Conservation (phyloP, 2,797 vertebrate species). For the Lerista edwardsae region DNA sequence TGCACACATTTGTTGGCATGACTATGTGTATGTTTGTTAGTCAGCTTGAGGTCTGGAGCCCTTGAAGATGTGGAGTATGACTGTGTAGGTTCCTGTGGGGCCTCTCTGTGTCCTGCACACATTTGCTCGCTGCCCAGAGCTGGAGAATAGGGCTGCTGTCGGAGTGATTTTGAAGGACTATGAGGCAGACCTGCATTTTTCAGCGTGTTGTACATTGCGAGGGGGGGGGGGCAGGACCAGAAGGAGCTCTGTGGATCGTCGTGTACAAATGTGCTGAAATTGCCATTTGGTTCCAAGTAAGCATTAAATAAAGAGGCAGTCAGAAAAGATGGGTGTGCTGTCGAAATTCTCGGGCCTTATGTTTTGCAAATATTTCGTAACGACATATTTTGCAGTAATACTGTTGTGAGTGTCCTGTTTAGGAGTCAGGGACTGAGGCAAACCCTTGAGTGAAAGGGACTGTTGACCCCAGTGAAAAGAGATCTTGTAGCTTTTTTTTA, state of each 20-base stretch:
- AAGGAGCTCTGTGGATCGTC: not conserved
- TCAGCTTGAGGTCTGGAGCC: too few relatives aligned
- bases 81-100: too few relatives aligned
- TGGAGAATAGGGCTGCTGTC: too few relatives aligned
- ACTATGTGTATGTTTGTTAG: too few relatives aligned
- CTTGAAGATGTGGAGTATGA: too few relatives aligned
- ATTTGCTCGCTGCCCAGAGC: too few relatives aligned
- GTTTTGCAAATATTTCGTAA: too few relatives aligned
- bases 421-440: too few relatives aligned
- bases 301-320: not conserved
- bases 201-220: too few relatives aligned
- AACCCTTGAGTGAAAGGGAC: not conserved
- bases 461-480: not conserved
- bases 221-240: not conserved
- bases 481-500: not conserved
- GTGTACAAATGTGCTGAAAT: not conserved
- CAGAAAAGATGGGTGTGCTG: not conserved
- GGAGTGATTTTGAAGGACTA: not conserved
- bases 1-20: too few relatives aligned
- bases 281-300: not conserved
- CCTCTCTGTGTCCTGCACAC: too few relatives aligned
- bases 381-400: not conserved
- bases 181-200: not conserved
- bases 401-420: not conserved
- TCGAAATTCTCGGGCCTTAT: not conserved